Base-by-base conservation (phyloP, 2,113 vertebrate genomes). In the Channa maculata region DNA sequence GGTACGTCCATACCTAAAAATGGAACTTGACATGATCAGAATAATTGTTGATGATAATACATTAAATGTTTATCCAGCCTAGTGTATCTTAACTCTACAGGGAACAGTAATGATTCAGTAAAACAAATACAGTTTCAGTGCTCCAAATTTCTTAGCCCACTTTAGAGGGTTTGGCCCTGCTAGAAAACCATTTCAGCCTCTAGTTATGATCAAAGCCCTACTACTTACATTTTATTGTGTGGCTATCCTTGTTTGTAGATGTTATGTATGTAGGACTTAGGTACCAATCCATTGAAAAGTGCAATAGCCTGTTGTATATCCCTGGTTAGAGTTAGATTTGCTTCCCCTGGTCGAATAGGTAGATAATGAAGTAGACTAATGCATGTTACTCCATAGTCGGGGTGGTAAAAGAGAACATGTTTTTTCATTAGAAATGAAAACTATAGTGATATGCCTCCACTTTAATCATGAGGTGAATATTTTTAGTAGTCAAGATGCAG, bases 141-240 rank as follows among this genome's bases (percentile, higher is more conserved):
- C 43, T 61, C 0, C 12, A 2, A 61, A 55, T 8, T 62, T 65
- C 62, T 65, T 24, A 71, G 64, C 34, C 59, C 67, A 71, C 46
- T 74, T 75, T 60, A 45, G 58, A 63, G 53, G 50, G 24, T 44
- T 13, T 8, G 14, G 13, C 58, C 43, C 33, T 68, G 57, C 77
- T 70, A 80, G 44, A 53, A 79, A 61, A 48, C 69, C 46, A 65
- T 78, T 67, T 70, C 48, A 60, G 15, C 80, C 59, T 77, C 48
- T 53, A 50, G 67, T 63, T 79, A 75, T 71, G 67, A 86, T 86
- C 80, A 81, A 79, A 68, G 66, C 75, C 53, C 64, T 74, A 73
- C 76, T 75, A 77, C 83, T 84, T 61, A 82, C 15, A 13, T 74
- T 83, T 83, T 69, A 84, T 71, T 67, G 61, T 45, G 39, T 34